phyloP scores from a whole-genome alignment of 2,797 vertebrate species.

The Parotocinclus haroldoi region DNA sequence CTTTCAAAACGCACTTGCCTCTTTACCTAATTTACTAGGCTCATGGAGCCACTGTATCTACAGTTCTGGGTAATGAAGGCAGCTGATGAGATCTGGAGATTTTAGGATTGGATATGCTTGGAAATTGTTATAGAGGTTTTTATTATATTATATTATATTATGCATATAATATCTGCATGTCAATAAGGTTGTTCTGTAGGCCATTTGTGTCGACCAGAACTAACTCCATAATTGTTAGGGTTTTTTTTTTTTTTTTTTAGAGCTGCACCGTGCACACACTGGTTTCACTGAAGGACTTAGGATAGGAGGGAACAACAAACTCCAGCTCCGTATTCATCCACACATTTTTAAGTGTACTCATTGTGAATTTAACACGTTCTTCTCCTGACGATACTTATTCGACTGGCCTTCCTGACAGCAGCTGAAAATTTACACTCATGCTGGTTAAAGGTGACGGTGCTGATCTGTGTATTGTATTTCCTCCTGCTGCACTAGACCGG shows the following conservation, averaged over 20 bases:
- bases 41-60: neutral
- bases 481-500: conserved; percentile 23
- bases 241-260: too few relatives aligned
- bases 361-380: conserved; percentile 8
- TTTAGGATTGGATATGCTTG: too few relatives aligned
- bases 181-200: neutral
- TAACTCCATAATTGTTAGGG: too few relatives aligned
- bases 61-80: neutral
- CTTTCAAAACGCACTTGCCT: conserved; percentile 13
- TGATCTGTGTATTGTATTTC: conserved; percentile 34
- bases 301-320: conserved; percentile 32
- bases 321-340: neutral
- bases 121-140: too few relatives aligned
- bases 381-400: conserved; percentile 13
- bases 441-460: conserved; percentile 25
- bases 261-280: too few relatives aligned
- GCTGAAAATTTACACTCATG: conserved; percentile 24
- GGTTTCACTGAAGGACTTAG: too few relatives aligned
- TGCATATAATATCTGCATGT: too few relatives aligned
- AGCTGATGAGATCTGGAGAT: too few relatives aligned
- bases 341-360: neutral
- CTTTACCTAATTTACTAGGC: neutral
- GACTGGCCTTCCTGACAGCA: conserved; percentile 17
- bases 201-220: too few relatives aligned
- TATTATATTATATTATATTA: too few relatives aligned